Evolutionary conservation across 2,888 invertebrate genomes (phyloP), one percentile per base, ranked within the genome.

Genomic region (Anthoptus insignis): DNA sequence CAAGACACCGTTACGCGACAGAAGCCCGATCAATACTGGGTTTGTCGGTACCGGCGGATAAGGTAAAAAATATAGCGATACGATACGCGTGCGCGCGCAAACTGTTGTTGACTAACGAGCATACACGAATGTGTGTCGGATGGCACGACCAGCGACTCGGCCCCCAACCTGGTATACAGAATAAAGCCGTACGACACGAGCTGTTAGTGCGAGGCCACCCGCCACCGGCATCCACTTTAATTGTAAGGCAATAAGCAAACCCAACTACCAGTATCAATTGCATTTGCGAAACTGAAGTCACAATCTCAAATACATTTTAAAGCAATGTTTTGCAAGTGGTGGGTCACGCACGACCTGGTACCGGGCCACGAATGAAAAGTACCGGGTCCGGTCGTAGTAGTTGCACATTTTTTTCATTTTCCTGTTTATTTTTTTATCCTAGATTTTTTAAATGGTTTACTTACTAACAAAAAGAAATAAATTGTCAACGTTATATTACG

Each of bases 11-110:
- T 86, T 81, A 78, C 87, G 81, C 83, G 86, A 82, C 86, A 81
- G 78, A 82, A 81, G 84, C 87, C 82, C 91, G 91, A 91, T 91
- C 91, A 91, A 91, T 91, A 91, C 91, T 91, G 79, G 74, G 68
- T 72, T 69, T 75, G 79, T 82, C 77, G 81, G 74, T 80, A 81
- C 83, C 84, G 84, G 85, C 81, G 84, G 83, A 84, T 87, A 84
- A 82, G 82, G 85, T 80, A 86, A 86, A 87, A 87, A 87, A 86
- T 79, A 84, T 80, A 79, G 79, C 76, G 78, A 75, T 71, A 77
- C 73, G 80, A 76, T 78, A 84, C 82, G 84, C 86, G 81, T 89
- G 90, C 91, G 91, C 89, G 89, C 89, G 88, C 91, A 89, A 77
- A 79, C 78, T 87, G 84, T 88, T 90, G 89, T 86, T 88, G 87